Conservation (phyloP, 2,797 vertebrate species). For the Decapterus maruadsi region DNA sequence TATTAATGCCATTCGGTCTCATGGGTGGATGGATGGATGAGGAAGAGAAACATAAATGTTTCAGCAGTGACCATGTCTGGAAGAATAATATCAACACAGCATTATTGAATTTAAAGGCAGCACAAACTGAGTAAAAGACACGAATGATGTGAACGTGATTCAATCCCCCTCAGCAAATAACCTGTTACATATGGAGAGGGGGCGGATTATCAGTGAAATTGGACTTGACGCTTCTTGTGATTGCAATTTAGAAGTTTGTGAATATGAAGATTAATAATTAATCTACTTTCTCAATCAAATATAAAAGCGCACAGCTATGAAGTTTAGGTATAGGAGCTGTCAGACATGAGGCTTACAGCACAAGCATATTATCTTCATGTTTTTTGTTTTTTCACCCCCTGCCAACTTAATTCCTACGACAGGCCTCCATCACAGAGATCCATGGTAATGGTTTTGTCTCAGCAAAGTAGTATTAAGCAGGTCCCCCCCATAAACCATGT, state of each 20-base stretch:
- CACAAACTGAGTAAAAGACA: slow-evolving; percentile 53
- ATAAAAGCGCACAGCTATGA: slow-evolving; percentile 16
- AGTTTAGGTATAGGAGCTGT: slow-evolving; percentile 19
- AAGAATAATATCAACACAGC: slow-evolving; percentile 56
- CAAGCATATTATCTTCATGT: slow-evolving; percentile 31
- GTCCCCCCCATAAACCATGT: slow-evolving; percentile 53
- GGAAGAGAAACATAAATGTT: slow-evolving; percentile 66
- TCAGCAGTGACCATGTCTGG: slow-evolving; percentile 60
- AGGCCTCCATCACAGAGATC: slow-evolving; percentile 42
- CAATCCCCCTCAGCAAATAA: slow-evolving; percentile 40
- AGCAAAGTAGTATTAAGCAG: slow-evolving; percentile 44
- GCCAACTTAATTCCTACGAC: slow-evolving; percentile 36
- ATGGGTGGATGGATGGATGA: slow-evolving; percentile 47
- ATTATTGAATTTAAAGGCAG: slow-evolving; percentile 64
- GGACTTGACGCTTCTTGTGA: slow-evolving; percentile 25
- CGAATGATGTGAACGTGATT: slow-evolving; percentile 45
- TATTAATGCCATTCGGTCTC: slow-evolving; percentile 68
- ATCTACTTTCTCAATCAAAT: slow-evolving; percentile 34
- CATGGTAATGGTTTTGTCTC: slow-evolving; percentile 48
- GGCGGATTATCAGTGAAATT: slow-evolving; percentile 14
- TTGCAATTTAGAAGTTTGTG: slow-evolving; percentile 20
- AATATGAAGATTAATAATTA: slow-evolving; percentile 47
- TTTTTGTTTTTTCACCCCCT: slow-evolving; percentile 8
- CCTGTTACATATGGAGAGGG: slow-evolving; percentile 34
- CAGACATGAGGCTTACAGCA: slow-evolving; percentile 14